Evolutionary conservation across 1,140 invertebrate species (phyloP).

Genomic region (Chlorops oryzae): DNA sequence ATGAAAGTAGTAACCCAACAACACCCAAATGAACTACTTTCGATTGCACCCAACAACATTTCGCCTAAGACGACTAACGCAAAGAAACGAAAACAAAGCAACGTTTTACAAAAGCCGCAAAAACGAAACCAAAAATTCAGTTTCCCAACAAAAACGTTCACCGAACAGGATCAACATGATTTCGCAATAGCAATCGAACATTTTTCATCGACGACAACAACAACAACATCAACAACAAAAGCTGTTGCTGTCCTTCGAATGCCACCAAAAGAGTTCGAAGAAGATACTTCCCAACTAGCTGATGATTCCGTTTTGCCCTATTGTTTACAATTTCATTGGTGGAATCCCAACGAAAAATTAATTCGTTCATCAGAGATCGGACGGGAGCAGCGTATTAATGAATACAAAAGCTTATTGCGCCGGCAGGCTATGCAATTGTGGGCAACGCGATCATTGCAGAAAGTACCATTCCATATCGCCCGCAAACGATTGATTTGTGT

Average conservation of each 20-base stretch:
- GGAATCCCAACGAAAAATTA: constrained; percentile 14
- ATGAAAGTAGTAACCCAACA: no score
- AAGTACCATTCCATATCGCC: constrained; percentile 28
- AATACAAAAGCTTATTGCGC: constrained; percentile 27
- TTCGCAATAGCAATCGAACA: no score
- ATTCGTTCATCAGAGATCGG: constrained; percentile 5
- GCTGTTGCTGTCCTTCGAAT: constrained; percentile 13
- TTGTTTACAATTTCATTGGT: constrained; percentile 36
- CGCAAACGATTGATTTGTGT: constrained; percentile 31
- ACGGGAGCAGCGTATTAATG: constrained; percentile 37
- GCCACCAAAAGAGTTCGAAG: constrained; percentile 7
- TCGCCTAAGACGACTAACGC: neutral
- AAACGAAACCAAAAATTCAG: constrained; percentile 6
- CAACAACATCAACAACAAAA: neutral
- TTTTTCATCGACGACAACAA: no score
- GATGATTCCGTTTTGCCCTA: constrained; percentile 27
- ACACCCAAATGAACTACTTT: no score
- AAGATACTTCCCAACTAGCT: constrained; percentile 8
- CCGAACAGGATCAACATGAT: no score
- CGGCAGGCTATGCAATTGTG: constrained; percentile 39
- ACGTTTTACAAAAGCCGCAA: neutral
- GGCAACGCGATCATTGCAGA: constrained; percentile 29
- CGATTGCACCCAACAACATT: no score
- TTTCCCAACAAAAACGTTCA: no score
- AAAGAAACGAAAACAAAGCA: neutral